Evolutionary conservation across 2,888 invertebrate species (phyloP), one percentile per base, ranked within the genome.

Genomic region (Protophormia terraenovae): DNA sequence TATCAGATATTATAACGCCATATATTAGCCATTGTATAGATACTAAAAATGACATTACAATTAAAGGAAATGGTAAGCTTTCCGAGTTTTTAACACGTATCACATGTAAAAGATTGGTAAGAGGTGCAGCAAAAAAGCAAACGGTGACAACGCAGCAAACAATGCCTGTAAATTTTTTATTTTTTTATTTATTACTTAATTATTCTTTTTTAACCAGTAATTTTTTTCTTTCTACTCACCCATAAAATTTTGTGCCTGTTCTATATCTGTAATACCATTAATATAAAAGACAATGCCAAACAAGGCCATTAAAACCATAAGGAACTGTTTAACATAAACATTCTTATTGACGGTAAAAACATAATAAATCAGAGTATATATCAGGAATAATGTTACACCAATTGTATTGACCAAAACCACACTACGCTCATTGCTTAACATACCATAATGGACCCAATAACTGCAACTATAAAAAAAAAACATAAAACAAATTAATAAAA

Each of bases 51-150:
- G 97, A 96, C 90, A 96, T 95, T 53, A 96, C 92, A 91, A 98
- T 98, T 90, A 98, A 94, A 4, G 97, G 96, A 91, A 97, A 96
- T 32, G 98, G 98, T 89, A 98, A 94, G 91, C 96, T 96, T 89
- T 97, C 97, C 0, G 97, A 96, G 91, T 95, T 97, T 92, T 95
- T 96, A 6, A 95, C 94, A 91, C 94, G 94, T 73, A 98, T 93
- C 4, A 98, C 98, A 93, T 97, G 95, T 41, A 96, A 93, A 88
- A 97, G 92, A 90, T 96, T 96, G 71, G 95, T 95, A 87, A 98
- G 93, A 5, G 97, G 98, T 12, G 97, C 96, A 24, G 96, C 97
- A 90, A 97, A 96, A 89, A 97, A 97, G 84, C 97, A 89, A 69
- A 97, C 94, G 0, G 97, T 97, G 64, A 97, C 93, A 29, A 94